Conservation (phyloP, 2,113 vertebrate species). For the Heterochromis multidens region DNA sequence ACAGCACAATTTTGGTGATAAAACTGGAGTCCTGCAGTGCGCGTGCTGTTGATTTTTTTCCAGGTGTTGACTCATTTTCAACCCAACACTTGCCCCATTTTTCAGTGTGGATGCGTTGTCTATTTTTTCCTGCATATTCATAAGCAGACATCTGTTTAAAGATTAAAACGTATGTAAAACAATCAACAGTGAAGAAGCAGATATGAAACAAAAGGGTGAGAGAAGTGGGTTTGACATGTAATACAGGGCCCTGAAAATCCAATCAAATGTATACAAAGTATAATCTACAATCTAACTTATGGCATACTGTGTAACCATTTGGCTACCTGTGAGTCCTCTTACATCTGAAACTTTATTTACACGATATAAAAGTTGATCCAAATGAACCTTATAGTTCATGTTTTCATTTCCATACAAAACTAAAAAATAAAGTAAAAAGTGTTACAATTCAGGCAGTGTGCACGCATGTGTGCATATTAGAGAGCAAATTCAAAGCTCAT, state of each 20-base stretch:
- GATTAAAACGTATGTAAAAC: background rate
- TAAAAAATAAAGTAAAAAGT: rapidly evolving
- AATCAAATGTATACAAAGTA: background rate
- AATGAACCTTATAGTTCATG: background rate
- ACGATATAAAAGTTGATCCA: background rate
- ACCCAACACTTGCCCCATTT: background rate
- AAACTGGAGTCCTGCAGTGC: too few species aligned
- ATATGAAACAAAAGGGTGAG: background rate
- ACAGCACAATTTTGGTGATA: too few species aligned
- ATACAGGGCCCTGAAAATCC: background rate
- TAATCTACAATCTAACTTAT: background rate
- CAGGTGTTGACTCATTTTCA: too few species aligned
- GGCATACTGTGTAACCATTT: background rate
- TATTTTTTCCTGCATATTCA: too few species aligned
- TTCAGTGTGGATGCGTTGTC: too few species aligned
- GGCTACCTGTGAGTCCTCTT: background rate
- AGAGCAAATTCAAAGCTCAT: conserved; percentile 15
- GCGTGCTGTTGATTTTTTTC: too few species aligned
- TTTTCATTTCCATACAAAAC: background rate
- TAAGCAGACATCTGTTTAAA: too few species aligned
- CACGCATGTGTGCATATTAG: background rate
- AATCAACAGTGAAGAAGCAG: background rate
- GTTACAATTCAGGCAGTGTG: background rate
- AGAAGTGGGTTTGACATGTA: background rate
- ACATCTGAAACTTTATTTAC: background rate